These are phyloP conservation scores for Muntiacus muntjak DNA, from an alignment of 2,113 vertebrate genomes.

Conservation along the genomic window DNA sequence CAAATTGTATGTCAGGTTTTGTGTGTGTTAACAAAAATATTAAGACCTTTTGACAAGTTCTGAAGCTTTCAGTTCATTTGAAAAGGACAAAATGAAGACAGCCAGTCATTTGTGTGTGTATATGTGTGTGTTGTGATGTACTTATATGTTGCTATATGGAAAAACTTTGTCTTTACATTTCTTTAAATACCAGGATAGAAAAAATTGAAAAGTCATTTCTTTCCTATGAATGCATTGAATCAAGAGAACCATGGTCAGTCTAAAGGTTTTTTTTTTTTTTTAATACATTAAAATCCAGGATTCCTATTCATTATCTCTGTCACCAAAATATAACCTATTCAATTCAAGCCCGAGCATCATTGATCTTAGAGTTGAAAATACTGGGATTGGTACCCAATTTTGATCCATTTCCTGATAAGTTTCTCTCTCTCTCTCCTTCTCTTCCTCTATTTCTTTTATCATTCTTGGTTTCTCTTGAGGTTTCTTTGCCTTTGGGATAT, in stretches of 20 bases:
- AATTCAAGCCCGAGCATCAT: background rate
- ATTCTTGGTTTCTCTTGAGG: background rate
- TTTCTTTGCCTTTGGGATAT: background rate
- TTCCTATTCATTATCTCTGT: constrained; percentile 19
- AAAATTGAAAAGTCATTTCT: background rate
- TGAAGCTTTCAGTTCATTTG: constrained; percentile 42
- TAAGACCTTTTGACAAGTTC: constrained; percentile 30
- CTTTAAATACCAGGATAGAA: background rate
- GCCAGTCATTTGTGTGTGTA: background rate
- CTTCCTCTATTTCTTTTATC: background rate
- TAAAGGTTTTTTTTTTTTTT: background rate
- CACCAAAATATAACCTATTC: background rate
- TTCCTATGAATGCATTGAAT: background rate
- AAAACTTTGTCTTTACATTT: constrained; percentile 22
- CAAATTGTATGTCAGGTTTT: constrained; percentile 45
- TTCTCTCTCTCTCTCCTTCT: background rate
- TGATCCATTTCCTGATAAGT: background rate
- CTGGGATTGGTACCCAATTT: background rate
- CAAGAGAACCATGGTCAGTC: background rate
- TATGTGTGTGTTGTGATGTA: background rate
- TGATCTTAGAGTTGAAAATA: background rate
- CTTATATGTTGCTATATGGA: background rate
- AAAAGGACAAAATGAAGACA: constrained; percentile 47
- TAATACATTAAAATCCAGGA: background rate
- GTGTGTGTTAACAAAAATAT: constrained; percentile 21